Conservation (phyloP, 2,113 vertebrate species). For the Calypte anna region DNA sequence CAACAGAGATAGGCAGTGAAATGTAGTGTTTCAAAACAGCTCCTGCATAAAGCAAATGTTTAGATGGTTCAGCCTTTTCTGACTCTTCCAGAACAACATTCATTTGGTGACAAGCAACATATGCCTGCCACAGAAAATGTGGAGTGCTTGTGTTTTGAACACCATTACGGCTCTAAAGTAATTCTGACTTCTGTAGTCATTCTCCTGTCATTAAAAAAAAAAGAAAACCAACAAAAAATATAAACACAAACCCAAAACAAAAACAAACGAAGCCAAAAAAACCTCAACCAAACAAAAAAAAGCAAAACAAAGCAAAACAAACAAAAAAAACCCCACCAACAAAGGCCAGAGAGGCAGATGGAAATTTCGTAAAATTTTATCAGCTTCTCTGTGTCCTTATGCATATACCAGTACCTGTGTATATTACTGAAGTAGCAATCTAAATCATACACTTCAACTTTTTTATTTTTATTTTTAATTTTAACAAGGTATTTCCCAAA, state of each 20-base stretch:
- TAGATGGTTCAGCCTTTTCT: background rate
- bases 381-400: background rate
- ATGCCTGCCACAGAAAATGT: background rate
- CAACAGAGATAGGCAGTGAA: background rate
- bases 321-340: no score
- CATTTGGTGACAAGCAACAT: background rate
- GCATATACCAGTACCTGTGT: background rate
- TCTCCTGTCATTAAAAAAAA: background rate
- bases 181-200: background rate
- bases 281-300: background rate
- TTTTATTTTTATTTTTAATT: background rate
- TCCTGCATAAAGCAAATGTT: background rate
- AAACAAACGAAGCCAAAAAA: background rate
- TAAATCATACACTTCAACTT: background rate
- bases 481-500: background rate
- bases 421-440: background rate
- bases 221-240: background rate
- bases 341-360: background rate
- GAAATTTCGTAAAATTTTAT: background rate
- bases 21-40: background rate
- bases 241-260: no score
- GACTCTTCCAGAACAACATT: background rate
- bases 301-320: no score
- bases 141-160: background rate
- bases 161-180: background rate